These are phyloP conservation scores for Lasioglossum malachurum DNA, from an alignment of 2,888 invertebrate genomes.

Conservation along the genomic window DNA sequence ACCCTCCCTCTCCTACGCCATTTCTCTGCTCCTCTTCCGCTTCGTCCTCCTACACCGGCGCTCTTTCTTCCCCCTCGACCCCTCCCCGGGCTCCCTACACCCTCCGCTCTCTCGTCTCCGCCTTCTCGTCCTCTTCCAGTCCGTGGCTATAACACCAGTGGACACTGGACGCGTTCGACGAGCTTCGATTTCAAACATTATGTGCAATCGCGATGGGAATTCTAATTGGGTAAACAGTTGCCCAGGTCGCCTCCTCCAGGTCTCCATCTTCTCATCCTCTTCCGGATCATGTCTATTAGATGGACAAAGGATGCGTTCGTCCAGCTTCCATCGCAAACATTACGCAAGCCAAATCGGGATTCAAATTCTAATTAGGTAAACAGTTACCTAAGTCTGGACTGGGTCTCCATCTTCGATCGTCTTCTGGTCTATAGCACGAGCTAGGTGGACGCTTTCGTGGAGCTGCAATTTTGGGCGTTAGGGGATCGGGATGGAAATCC, in stretches of 20 bases:
- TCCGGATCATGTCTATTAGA: too few relatives aligned
- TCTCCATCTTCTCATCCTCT: too few relatives aligned
- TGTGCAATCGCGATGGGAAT: neutral
- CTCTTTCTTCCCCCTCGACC: conserved; percentile 52
- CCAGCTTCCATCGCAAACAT: too few relatives aligned
- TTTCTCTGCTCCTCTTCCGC: conserved; percentile 54
- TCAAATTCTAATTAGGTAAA: too few relatives aligned
- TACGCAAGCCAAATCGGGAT: too few relatives aligned
- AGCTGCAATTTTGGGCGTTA: neutral
- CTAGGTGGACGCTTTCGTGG: too few relatives aligned
- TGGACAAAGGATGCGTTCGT: too few relatives aligned
- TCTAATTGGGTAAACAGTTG: neutral
- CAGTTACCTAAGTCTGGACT: too few relatives aligned
- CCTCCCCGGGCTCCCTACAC: neutral
- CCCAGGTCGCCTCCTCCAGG: too few relatives aligned
- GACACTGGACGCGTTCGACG: neutral
- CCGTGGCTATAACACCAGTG: neutral
- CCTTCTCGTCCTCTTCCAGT: neutral
- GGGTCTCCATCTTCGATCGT: too few relatives aligned
- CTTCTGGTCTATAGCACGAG: too few relatives aligned
- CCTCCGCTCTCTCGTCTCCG: neutral
- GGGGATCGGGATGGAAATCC: neutral
- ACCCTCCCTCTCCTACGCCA: conserved; percentile 77
- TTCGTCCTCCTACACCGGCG: conserved; percentile 57
- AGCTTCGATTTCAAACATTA: neutral